Conservation (phyloP, 2,888 invertebrate species). For the Drosophila paranaensis region DNA sequence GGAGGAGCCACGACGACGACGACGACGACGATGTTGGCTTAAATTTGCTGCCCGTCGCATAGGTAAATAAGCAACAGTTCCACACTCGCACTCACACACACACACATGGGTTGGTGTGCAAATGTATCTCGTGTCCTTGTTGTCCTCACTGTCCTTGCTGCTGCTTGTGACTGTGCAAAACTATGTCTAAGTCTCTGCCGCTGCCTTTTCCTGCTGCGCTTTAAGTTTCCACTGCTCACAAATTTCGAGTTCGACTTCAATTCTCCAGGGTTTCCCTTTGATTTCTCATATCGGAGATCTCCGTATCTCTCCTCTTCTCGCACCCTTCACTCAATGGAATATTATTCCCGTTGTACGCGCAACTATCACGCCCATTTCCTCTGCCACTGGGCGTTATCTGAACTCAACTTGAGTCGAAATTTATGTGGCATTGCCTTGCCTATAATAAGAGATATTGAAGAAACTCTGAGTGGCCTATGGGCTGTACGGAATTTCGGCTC, state of each 20-base stretch:
- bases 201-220: not conserved
- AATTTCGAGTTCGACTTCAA: not conserved
- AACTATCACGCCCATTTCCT: slow-evolving; percentile 62
- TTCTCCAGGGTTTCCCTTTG: slow-evolving; percentile 46
- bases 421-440: slow-evolving; percentile 68
- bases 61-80: slow-evolving; percentile 76
- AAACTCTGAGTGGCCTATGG: no score
- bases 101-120: slow-evolving; percentile 30
- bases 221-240: slow-evolving; percentile 5
- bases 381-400: not conserved
- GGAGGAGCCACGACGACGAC: slow-evolving; percentile 14
- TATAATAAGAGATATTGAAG: slow-evolving; percentile 28
- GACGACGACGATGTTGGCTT: slow-evolving; percentile 43
- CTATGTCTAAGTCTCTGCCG: slow-evolving; percentile 24
- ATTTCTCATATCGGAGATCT: slow-evolving; percentile 31
- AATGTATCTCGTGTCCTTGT: slow-evolving; percentile 57
- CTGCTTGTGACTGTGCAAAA: slow-evolving; percentile 25
- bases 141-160: slow-evolving; percentile 14
- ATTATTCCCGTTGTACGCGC: slow-evolving; percentile 29
- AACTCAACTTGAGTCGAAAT: slow-evolving; percentile 40
- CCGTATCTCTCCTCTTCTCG: not conserved
- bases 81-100: not conserved
- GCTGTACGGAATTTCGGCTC: slow-evolving; percentile 37
- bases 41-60: slow-evolving; percentile 65
- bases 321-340: slow-evolving; percentile 5